Conservation (phyloP, 2,113 vertebrate genomes). For the Catharus bicknelli region DNA sequence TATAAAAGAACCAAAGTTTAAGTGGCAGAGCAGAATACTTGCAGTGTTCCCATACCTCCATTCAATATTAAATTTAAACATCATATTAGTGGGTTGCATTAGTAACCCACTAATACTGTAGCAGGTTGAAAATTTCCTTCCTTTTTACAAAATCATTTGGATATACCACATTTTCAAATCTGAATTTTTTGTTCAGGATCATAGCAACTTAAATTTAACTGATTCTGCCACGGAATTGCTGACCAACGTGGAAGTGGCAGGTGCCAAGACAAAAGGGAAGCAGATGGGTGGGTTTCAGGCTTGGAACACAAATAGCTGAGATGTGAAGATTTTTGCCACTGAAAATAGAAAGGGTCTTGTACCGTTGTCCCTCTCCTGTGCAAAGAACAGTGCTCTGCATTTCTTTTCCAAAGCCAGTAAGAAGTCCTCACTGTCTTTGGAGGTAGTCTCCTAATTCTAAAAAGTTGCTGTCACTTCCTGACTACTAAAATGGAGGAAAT, state of each 20-base stretch:
- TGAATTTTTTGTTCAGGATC: neutral
- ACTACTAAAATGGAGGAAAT: neutral
- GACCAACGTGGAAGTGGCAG: neutral
- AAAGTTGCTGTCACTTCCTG: neutral
- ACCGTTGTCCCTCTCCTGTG: neutral
- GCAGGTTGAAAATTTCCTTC: neutral
- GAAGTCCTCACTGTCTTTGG: neutral
- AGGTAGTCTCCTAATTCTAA: neutral
- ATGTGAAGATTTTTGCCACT: neutral
- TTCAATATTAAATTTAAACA: neutral
- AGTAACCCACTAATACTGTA: neutral
- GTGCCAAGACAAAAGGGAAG: neutral
- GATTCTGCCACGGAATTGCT: neutral
- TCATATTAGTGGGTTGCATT: neutral
- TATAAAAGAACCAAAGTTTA: fast-evolving
- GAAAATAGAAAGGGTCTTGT: neutral
- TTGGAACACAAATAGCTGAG: neutral
- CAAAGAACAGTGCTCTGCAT: neutral
- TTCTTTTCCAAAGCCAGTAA: neutral
- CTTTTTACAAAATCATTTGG: neutral
- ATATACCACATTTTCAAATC: neutral
- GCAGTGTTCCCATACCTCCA: neutral
- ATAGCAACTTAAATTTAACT: neutral
- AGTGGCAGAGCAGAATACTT: neutral
- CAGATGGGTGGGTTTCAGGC: neutral